phyloP scores from a whole-genome alignment of 2,797 vertebrate species.

The Hippocampus kuda region DNA sequence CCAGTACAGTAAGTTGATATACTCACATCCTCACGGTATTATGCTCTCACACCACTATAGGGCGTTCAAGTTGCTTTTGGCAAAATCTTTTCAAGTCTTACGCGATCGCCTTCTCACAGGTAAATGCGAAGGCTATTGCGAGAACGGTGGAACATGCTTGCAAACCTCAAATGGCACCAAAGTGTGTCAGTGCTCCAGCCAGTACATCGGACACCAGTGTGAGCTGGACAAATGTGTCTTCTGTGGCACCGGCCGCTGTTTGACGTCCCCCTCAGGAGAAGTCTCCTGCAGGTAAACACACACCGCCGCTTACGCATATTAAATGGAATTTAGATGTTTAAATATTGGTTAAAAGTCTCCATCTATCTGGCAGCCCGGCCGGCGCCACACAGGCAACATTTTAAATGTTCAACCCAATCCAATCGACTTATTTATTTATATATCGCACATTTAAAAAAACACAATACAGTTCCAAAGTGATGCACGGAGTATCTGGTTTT shows the following conservation, averaged over 20 bases:
- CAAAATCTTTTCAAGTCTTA: neutral
- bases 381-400: neutral
- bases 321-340: neutral
- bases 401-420: too few species aligned
- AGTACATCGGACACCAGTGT: conserved; percentile 72
- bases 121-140: conserved; percentile 75
- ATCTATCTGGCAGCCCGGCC: neutral
- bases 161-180: conserved; percentile 64
- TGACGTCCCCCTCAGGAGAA: conserved; percentile 65
- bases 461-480: too few species aligned
- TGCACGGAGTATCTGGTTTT: too few species aligned
- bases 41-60: neutral
- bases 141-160: conserved; percentile 78
- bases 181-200: conserved; percentile 76
- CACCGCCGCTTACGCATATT: neutral
- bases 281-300: conserved; percentile 78
- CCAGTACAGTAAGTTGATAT: conserved; percentile 81
- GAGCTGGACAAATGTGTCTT: conserved; percentile 81
- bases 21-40: neutral
- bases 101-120: neutral
- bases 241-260: conserved; percentile 72
- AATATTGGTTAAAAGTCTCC: neutral
- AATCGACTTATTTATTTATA: too few species aligned
- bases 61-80: neutral
- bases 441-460: too few species aligned